Evolutionary conservation across 2,797 vertebrate genomes (phyloP).

Genomic region (Novumbra hubbsi): DNA sequence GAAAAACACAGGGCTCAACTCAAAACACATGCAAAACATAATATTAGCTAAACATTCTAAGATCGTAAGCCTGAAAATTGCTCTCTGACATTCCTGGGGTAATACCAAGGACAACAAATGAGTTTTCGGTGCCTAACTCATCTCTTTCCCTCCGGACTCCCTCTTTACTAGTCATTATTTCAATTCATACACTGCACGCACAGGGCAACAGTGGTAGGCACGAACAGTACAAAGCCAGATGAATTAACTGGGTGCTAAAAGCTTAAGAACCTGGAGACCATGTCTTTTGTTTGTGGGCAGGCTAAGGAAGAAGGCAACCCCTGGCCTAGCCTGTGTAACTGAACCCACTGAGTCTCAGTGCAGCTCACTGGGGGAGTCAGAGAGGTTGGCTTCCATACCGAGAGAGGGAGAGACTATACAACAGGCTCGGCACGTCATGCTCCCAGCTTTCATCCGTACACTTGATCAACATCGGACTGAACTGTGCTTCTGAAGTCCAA

Average conservation of each 20-base stretch:
- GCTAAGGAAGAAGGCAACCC: slow-evolving; percentile 8
- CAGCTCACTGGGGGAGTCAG: not conserved
- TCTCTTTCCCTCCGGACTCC: not conserved
- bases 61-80: slow-evolving; percentile 10
- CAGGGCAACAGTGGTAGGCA: not conserved
- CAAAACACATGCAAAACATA: slow-evolving; percentile 31
- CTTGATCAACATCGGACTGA: slow-evolving; percentile 28
- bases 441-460: slow-evolving; percentile 38
- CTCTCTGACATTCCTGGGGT: slow-evolving; percentile 19
- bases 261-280: slow-evolving; percentile 1
- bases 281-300: slow-evolving; percentile 2
- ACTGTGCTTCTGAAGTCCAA: slow-evolving; percentile 25
- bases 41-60: slow-evolving; percentile 32
- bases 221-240: not conserved
- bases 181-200: not conserved
- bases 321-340: slow-evolving; percentile 4
- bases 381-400: slow-evolving; percentile 21
- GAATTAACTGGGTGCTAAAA: slow-evolving; percentile 11
- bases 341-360: slow-evolving; percentile 6
- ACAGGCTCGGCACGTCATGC: slow-evolving; percentile 29
- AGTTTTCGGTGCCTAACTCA: not conserved
- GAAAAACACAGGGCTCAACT: slow-evolving; percentile 19
- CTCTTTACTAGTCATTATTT: slow-evolving; percentile 1
- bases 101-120: slow-evolving; percentile 12
- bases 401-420: slow-evolving; percentile 40